Evolutionary conservation across 2,113 vertebrate genomes (phyloP), one percentile per base, ranked within the genome.

Genomic region (Malurus elegans): DNA sequence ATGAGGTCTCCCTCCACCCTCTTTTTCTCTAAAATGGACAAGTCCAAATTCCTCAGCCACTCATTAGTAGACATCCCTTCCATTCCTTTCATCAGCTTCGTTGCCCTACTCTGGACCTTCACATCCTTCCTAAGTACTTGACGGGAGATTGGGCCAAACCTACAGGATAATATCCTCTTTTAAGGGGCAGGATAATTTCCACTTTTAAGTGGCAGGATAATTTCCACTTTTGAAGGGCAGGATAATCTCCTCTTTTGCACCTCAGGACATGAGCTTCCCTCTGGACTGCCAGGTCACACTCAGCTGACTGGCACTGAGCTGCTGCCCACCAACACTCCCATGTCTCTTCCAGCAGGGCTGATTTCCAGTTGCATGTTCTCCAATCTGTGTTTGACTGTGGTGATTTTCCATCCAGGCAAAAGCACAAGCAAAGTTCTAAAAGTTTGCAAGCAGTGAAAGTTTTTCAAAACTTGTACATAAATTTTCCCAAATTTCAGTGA

Each of bases 231-330:
- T 18, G 25, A 29, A 9, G 2, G 2, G 10, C 38, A 38, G 38
- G 38, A 38, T 38, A 38, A 38, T 38, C 38, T 38, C 36, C 36
- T 38, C 38, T 38, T 38, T 38, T 71, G 26, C 23, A 20, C 4
- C 10, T 5, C 14, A 24, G 58, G 10, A 56, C 1, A 1, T 1
- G 3, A 26, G 25, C 28, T 78, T 9, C 18, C 24, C 1, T 45
- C 5, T 4, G 20, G 14, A 32, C 36, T 72, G 18, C 23, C 34
- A 50, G 34, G 20, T 32, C 12, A 53, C 53, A 14, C 16, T 16
- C 12, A 65, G 50, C 19, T 70, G 62, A 32, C 47, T 70, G 25
- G 14, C 7, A 23, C 0, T 15, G 38, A 85, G 26, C 31, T 65
- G 36, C 47, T 57, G 36, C 32, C 0, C 0, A 47, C 14, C 19